Evolutionary conservation across 2,797 vertebrate species (phyloP), one percentile per base, ranked within the genome.

Genomic region (Eulemur albifrons): DNA sequence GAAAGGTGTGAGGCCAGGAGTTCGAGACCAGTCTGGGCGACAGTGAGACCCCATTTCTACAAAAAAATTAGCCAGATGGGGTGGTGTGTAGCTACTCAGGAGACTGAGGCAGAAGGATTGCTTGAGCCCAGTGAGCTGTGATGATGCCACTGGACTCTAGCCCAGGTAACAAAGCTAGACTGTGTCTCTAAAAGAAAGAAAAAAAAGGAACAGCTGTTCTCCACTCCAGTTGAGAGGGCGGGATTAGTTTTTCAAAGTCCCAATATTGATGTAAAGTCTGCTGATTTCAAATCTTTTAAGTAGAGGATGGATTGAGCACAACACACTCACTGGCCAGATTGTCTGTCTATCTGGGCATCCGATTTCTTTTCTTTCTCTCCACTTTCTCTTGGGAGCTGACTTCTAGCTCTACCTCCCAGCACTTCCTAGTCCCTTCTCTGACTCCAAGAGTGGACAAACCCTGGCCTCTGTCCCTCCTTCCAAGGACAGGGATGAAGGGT

Each of bases 221-320:
- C 30, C 18, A n/a, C 63, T 65, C 32, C 63, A 65, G 15, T 65
- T 75, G 40, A 23, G 9, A 35, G 40, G 40, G 12, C 40, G 30
- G 27, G 57, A 9, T 72, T 65, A 0, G 2, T 57, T 63, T 67
- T 70, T 57, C 17, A 45, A 13, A 32, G 2, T 82, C n/a, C 11
- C 5, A 5, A 0, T 32, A 40, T 2, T 61, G 38, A 5, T 0
- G 4, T 38, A 65, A 54, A 43, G 23, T 17, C 5, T 69, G 4
- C 12, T 32, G 21, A 48, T 12, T 30, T 20, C 9, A 63, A 38
- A 20, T 50, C 43, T 84, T 69, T 50, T 48, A 80, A 80, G 23
- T 57, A 40, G n/a, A 38, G 45, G 30, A 7, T n/a, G 1, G 35
- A 10, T 15, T 17, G 15, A 27, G 17, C 30, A 38, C 4, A 45